Evolutionary conservation across 2,797 vertebrate species (phyloP), one percentile per base, ranked within the genome.

Genomic region (Peromyscus nudipes): DNA sequence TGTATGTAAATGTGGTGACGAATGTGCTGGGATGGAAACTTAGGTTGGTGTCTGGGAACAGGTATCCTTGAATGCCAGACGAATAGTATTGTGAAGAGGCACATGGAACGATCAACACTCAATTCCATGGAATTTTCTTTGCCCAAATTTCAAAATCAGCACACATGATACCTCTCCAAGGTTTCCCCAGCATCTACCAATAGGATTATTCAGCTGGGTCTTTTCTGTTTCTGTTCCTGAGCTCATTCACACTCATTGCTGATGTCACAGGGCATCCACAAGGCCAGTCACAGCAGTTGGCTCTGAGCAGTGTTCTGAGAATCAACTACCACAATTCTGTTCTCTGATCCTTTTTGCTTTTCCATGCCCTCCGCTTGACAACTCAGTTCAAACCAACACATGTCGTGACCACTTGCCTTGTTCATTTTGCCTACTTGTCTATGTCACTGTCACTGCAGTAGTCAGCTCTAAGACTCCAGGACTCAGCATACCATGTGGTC

Each of bases 381-480:
- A 0, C 55, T 88, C 31, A 85, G n/a, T 65, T 65, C 27, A 65
- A 65, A 31, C 27, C 29, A 65, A 12, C 64, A 65, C 64, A 64
- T 29, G 64, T 65, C 64, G 5, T 31, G 37, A 46, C 62, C 21
- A 1, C 62, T 60, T 64, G 71, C 37, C 77, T 91, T 96, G 67
- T 83, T 75, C 19, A 4, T 79, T 83, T 84, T 6, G 46, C 2
- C 55, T 60, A 3, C 25, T 96, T 60, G 27, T 57, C 19, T 25
- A 0, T 88, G 25, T 52, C 81, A 49, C 13, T 71, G 9, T 64
- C 81, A 49, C 17, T 65, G 7, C 57, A 76, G 23, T 43, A 29
- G 71, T 76, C 13, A 92, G 21, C n/a, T 92, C 65, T 55, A 71
- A 94, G 14, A 93, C 71, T 71, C 67, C 40, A 69, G 86, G 19